phyloP scores from a whole-genome alignment of 2,888 invertebrate species.

The Ypsolopha sequella region DNA sequence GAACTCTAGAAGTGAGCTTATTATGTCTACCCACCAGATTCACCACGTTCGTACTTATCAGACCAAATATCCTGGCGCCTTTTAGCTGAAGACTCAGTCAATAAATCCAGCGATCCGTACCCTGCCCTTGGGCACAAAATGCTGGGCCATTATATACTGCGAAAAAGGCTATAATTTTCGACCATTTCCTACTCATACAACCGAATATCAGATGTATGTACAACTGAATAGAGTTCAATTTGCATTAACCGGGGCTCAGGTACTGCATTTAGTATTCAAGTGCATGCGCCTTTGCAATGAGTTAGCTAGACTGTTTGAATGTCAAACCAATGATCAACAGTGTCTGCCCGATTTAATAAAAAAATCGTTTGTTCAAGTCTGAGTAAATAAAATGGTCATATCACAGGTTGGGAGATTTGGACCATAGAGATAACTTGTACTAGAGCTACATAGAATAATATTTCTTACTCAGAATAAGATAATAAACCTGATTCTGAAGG shows the following conservation, averaged over 20 bases:
- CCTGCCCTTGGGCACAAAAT: conserved; percentile 60
- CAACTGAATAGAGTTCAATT: conserved; percentile 20
- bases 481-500: conserved; percentile 17
- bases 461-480: too few relatives aligned
- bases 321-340: conserved; percentile 67
- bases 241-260: conserved; percentile 9
- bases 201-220: conserved; percentile 18
- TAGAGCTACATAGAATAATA: too few relatives aligned
- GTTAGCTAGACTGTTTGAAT: conserved; percentile 65
- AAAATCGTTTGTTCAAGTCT: conserved; percentile 64
- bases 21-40: too few relatives aligned
- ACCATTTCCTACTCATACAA: conserved; percentile 18
- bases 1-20: too few relatives aligned
- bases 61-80: conserved; percentile 10
- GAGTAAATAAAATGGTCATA: conserved; percentile 55
- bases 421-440: too few relatives aligned
- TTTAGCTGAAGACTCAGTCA: conserved; percentile 31
- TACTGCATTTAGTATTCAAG: conserved; percentile 20
- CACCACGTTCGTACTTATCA: too few relatives aligned
- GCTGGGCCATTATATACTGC: conserved; percentile 39
- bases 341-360: conserved; percentile 58
- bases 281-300: conserved; percentile 44
- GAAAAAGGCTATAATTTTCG: conserved; percentile 33
- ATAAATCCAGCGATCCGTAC: conserved; percentile 41
- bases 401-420: conserved; percentile 24